Conservation (phyloP, 2,888 invertebrate species). For the Ichneumoninae sp. region DNA sequence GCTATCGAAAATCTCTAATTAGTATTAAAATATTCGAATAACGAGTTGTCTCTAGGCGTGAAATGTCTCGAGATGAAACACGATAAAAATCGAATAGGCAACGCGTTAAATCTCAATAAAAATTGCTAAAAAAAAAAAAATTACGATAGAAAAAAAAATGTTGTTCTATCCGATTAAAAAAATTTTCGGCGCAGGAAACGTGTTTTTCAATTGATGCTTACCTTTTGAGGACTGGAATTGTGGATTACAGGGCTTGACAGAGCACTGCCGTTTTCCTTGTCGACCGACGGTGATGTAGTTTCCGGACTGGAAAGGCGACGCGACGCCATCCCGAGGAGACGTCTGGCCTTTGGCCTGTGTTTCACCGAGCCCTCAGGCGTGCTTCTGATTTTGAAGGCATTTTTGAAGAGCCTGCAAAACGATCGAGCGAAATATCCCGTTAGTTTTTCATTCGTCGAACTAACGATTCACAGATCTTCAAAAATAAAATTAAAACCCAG, state of each 20-base stretch:
- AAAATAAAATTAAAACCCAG: neutral
- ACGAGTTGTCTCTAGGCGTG: neutral
- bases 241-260: constrained; percentile 71
- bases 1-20: constrained; percentile 26
- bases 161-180: neutral
- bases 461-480: neutral
- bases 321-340: constrained; percentile 77
- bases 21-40: constrained; percentile 3
- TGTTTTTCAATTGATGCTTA: constrained; percentile 64
- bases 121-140: neutral
- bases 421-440: constrained; percentile 10
- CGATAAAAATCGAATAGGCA: neutral
- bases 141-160: neutral
- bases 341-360: constrained; percentile 71
- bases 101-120: neutral
- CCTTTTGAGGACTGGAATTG: constrained; percentile 78
- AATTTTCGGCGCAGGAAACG: constrained; percentile 19
- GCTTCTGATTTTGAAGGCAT: constrained; percentile 80
- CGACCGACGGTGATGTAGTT: constrained; percentile 71
- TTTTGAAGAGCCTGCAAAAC: constrained; percentile 80
- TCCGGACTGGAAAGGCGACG: constrained; percentile 76
- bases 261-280: constrained; percentile 78
- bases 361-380: constrained; percentile 78
- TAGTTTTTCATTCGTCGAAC: neutral
- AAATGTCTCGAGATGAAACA: constrained; percentile 12